Base-by-base conservation (phyloP, 2,888 invertebrate genomes). In the Chrysolina americana region DNA sequence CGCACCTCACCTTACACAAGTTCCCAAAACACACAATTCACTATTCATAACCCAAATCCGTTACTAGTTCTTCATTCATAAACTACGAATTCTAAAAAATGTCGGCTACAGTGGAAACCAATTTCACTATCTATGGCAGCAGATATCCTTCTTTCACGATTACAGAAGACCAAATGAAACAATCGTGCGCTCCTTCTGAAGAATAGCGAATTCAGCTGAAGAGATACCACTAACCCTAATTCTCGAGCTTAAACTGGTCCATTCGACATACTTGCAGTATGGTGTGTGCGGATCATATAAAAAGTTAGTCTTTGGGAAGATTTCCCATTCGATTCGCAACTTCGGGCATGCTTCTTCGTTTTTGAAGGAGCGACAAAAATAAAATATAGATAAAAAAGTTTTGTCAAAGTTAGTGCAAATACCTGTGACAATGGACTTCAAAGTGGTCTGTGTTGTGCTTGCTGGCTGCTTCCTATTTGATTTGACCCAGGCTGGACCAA, bases 261-360 rank as follows among this genome's bases (percentile, higher is more conserved):
- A 87, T 85, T 83, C 85, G 87, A 87, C 87, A 87, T 81, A 87
- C 87, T 87, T 86, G 85, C 75, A 56, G 74, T 76, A 75, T 71
- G 62, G 74, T 79, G 78, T 78, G 75, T 79, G 76, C 71, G 77
- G 78, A 83, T 84, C 85, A 86, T 88, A 88, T 88, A 88, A 87
- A 88, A 86, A 85, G 84, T 85, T 87, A 83, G 86, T 83, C 83
- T 85, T 83, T 83, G 83, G 82, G 80, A 81, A 76, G 78, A 68
- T 50, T 79, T 84, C 85, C 84, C 87, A 87, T 87, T 87, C 86
- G 84, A 83, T 85, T 85, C 85, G 85, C 85, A 86, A 86, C 86
- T 83, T 84, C 85, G 87, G 87, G 82, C 85, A 87, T 87, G 86
- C 82, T 83, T 81, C 80, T 83, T 82, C 75, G 71, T 72, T 59